These are phyloP conservation scores for Urosaurus nigricauda DNA, from an alignment of 2,797 vertebrate species.

Conservation along the genomic window DNA sequence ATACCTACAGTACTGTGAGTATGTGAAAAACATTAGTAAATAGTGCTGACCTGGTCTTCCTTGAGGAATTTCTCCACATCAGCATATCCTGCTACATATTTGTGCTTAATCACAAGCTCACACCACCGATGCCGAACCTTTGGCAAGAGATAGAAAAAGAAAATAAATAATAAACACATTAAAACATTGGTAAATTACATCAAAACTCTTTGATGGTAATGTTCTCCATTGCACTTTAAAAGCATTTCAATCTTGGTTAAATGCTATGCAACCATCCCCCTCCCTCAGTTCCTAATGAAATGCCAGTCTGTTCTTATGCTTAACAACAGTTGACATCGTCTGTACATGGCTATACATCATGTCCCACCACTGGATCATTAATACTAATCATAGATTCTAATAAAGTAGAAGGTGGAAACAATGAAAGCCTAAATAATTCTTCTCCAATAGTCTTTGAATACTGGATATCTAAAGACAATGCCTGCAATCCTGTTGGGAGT, in stretches of 20 bases:
- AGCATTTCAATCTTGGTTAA: background rate
- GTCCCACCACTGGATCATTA: rapidly evolving
- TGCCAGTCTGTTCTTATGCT: background rate
- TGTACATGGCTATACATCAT: background rate
- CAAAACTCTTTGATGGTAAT: background rate
- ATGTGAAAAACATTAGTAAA: slow-evolving; percentile 18
- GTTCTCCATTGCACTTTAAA: background rate
- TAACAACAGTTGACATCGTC: slow-evolving; percentile 11
- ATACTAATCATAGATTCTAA: background rate
- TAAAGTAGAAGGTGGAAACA: background rate
- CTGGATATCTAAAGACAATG: background rate
- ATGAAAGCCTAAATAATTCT: background rate
- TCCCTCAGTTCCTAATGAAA: background rate
- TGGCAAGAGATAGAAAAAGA: slow-evolving; percentile 16
- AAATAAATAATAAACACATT: background rate
- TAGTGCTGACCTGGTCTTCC: slow-evolving; percentile 87
- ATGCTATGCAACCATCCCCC: background rate
- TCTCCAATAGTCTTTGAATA: background rate
- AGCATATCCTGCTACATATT: slow-evolving; percentile 81
- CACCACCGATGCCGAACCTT: slow-evolving; percentile 97
- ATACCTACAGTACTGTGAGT: background rate
- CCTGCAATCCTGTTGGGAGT: too few species aligned
- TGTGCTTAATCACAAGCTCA: slow-evolving; percentile 92
- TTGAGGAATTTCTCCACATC: slow-evolving; percentile 89
- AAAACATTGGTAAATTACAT: background rate